These are phyloP conservation scores for Mercenaria mercenaria DNA, from an alignment of 1,140 invertebrate genomes.

Conservation along the genomic window DNA sequence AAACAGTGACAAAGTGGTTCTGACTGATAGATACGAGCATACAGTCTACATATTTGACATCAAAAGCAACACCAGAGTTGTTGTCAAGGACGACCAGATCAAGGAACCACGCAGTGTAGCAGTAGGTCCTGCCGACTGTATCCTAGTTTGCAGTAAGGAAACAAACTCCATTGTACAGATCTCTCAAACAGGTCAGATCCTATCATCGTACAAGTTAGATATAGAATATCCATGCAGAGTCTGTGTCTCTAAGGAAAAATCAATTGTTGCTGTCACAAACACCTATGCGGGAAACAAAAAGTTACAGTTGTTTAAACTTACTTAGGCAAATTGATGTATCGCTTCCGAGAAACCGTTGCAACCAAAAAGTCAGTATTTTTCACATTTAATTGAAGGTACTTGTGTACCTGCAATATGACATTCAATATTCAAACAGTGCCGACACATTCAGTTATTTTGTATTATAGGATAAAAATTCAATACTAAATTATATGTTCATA, in stretches of 20 bases:
- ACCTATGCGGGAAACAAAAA: neutral
- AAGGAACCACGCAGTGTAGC: slow-evolving; percentile 5
- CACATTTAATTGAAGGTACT: too few species aligned
- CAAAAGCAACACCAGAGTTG: neutral
- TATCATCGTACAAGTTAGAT: slow-evolving; percentile 4
- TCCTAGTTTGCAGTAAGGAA: neutral
- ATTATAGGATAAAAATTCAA: too few species aligned
- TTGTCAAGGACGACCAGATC: slow-evolving; percentile 1
- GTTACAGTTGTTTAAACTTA: too few species aligned
- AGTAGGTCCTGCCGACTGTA: neutral
- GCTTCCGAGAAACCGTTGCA: neutral
- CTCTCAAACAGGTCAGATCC: neutral
- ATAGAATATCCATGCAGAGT: neutral
- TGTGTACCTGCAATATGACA: too few species aligned
- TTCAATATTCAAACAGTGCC: too few species aligned
- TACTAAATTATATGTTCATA: too few species aligned
- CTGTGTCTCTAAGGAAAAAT: neutral
- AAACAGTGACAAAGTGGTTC: neutral
- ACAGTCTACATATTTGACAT: slow-evolving; percentile 23
- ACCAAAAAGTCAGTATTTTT: too few species aligned
- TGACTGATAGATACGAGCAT: neutral
- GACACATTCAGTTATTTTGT: too few species aligned
- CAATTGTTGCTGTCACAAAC: neutral
- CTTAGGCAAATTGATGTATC: too few species aligned
- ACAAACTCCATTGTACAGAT: slow-evolving; percentile 21